phyloP scores from a whole-genome alignment of 1,140 invertebrate genomes.

The Chironomus striatipennis region DNA sequence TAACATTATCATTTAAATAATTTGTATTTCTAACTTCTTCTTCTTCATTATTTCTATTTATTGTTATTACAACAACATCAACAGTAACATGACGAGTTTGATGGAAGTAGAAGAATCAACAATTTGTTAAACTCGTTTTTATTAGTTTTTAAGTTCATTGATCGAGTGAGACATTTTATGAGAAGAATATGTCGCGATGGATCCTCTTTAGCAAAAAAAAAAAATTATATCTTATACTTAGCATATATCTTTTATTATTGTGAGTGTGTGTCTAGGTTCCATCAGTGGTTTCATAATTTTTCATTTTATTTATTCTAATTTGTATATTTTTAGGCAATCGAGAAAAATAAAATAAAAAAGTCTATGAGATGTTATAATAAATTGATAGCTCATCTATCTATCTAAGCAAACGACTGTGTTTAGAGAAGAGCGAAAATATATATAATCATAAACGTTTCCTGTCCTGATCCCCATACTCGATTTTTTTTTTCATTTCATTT shows the following conservation, averaged over 20 bases:
- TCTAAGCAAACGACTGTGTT: neutral
- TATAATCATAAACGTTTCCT: slow-evolving; percentile 21
- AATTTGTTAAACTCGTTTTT: neutral
- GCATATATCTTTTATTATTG: neutral
- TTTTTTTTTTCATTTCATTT: too few relatives aligned
- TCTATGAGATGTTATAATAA: neutral
- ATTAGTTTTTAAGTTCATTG: neutral
- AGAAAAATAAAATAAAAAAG: neutral
- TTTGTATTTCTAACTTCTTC: neutral
- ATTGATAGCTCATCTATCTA: slow-evolving; percentile 3
- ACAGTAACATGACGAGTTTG: neutral
- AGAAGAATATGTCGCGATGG: neutral
- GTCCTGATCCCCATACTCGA: neutral
- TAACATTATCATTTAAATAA: neutral
- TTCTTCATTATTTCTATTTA: neutral
- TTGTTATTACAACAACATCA: neutral
- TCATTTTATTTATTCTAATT: neutral
- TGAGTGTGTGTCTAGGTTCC: too few relatives aligned
- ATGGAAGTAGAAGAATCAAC: neutral
- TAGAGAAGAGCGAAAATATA: neutral
- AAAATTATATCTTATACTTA: neutral
- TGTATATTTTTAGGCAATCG: neutral
- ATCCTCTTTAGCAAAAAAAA: neutral
- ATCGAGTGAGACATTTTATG: slow-evolving; percentile 1
- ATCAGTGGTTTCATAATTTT: too few relatives aligned